Conservation (phyloP, 37 sponge, comb jelly and placozoan species). For the Spongia lamella region DNA sequence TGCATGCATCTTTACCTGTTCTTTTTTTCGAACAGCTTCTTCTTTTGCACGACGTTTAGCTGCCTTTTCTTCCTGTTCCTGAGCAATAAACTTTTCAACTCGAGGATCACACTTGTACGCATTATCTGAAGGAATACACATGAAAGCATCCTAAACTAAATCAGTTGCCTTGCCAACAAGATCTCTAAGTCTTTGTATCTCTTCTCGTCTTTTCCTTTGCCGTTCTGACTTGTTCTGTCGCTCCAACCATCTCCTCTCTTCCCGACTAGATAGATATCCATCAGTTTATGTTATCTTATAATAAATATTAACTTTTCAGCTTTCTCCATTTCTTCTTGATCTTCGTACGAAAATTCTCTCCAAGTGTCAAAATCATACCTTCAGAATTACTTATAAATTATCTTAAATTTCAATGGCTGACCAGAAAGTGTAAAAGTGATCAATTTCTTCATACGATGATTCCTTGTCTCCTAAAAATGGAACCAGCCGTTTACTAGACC, state of each 20-base stretch:
- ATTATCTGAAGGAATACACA: slow-evolving; percentile 50
- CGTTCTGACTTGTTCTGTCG: slow-evolving; percentile 91
- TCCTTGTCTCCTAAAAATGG: slow-evolving; percentile 71
- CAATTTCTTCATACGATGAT: slow-evolving; percentile 65
- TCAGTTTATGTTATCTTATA: neutral
- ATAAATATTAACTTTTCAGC: slow-evolving; percentile 74
- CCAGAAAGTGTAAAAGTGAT: slow-evolving; percentile 92
- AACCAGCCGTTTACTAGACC: slow-evolving; percentile 83
- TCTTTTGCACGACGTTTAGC: slow-evolving; percentile 74
- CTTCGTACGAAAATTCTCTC: slow-evolving; percentile 96
- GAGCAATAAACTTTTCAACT: slow-evolving; percentile 79
- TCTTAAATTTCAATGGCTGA: slow-evolving; percentile 2
- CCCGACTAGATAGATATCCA: slow-evolving; percentile 56
- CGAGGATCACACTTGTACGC: slow-evolving; percentile 90
- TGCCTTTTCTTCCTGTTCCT: slow-evolving; percentile 73
- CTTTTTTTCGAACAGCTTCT: slow-evolving; percentile 63
- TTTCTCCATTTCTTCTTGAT: slow-evolving; percentile 90
- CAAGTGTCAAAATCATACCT: slow-evolving; percentile 94
- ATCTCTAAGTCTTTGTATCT: slow-evolving; percentile 66
- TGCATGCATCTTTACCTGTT: slow-evolving; percentile 21
- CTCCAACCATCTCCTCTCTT: slow-evolving; percentile 93
- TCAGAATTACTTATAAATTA: neutral
- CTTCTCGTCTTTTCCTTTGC: slow-evolving; percentile 83
- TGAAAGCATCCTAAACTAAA: neutral
- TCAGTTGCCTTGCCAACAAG: slow-evolving; percentile 68